phyloP scores from a whole-genome alignment of 1,140 invertebrate genomes.

The Camponotus vicinus region DNA sequence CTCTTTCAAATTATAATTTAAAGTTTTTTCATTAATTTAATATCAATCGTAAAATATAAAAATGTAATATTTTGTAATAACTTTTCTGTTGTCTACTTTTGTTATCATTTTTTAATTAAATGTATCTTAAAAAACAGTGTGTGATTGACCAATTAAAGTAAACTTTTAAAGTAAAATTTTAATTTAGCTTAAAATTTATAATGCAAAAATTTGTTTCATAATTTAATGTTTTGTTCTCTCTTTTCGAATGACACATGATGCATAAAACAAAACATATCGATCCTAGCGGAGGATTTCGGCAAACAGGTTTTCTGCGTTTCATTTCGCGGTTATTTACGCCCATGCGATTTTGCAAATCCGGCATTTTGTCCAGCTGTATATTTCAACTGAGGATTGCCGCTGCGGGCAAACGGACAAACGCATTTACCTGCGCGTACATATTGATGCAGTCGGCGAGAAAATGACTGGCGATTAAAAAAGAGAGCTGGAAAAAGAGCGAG shows the following conservation, averaged over 20 bases:
- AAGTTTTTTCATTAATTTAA: neutral
- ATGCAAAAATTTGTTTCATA: neutral
- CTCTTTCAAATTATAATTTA: neutral
- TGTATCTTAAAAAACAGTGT: neutral
- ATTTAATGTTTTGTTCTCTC: conserved; percentile 27
- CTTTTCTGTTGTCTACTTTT: too few relatives aligned
- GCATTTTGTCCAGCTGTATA: conserved; percentile 67
- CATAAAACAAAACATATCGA: conserved; percentile 62
- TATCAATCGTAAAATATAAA: neutral
- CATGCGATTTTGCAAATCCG: conserved; percentile 71
- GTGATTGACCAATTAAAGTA: conserved; percentile 6
- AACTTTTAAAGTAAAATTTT: conserved; percentile 8
- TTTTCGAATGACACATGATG: conserved; percentile 41
- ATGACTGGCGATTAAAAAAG: conserved; percentile 70
- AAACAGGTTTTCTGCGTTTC: conserved; percentile 68
- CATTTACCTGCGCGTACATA: conserved; percentile 56
- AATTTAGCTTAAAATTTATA: conserved; percentile 20
- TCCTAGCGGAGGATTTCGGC: conserved; percentile 61
- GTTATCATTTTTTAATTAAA: neutral
- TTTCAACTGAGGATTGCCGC: conserved; percentile 66
- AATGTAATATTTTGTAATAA: neutral
- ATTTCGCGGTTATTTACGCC: conserved; percentile 76
- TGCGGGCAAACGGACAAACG: conserved; percentile 32
- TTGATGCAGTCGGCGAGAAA: conserved; percentile 65
- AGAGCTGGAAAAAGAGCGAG: conserved; percentile 42